These are phyloP conservation scores for Aplysia californica DNA, from an alignment of 1,140 invertebrate genomes.

Conservation along the genomic window DNA sequence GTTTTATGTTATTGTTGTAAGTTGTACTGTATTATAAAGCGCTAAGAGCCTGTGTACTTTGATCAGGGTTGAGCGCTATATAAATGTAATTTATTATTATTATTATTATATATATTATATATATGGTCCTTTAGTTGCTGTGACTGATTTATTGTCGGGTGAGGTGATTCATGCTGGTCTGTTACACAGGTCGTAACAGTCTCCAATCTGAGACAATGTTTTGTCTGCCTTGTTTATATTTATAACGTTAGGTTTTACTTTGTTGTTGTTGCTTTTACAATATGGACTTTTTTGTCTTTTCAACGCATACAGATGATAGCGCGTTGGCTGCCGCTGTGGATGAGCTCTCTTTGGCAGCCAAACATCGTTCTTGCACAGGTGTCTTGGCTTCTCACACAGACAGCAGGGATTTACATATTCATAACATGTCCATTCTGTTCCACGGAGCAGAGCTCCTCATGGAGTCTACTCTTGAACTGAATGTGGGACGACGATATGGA, in stretches of 20 bases:
- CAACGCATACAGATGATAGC: slow-evolving; percentile 73
- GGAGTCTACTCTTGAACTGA: slow-evolving; percentile 96
- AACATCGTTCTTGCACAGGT: slow-evolving; percentile 94
- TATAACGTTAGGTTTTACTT: neutral
- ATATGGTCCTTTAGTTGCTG: too few species aligned
- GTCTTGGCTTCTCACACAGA: slow-evolving; percentile 93
- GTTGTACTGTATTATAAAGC: too few species aligned
- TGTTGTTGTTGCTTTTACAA: neutral
- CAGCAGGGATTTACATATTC: slow-evolving; percentile 96
- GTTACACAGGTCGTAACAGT: neutral
- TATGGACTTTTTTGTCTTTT: neutral
- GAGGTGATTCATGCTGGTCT: too few species aligned
- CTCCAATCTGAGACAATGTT: neutral
- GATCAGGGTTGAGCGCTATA: too few species aligned
- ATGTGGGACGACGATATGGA: slow-evolving; percentile 96
- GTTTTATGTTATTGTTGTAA: too few species aligned
- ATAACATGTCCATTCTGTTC: slow-evolving; percentile 97
- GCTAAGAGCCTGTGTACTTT: too few species aligned
- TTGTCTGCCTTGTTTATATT: neutral
- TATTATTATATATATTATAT: too few species aligned
- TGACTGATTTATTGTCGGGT: too few species aligned
- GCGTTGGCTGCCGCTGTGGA: slow-evolving; percentile 80
- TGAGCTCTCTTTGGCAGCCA: slow-evolving; percentile 90
- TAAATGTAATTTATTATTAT: too few species aligned
- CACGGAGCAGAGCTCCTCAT: slow-evolving; percentile 95